Conservation (phyloP, 2,888 invertebrate genomes). For the Drosophila phalerata region DNA sequence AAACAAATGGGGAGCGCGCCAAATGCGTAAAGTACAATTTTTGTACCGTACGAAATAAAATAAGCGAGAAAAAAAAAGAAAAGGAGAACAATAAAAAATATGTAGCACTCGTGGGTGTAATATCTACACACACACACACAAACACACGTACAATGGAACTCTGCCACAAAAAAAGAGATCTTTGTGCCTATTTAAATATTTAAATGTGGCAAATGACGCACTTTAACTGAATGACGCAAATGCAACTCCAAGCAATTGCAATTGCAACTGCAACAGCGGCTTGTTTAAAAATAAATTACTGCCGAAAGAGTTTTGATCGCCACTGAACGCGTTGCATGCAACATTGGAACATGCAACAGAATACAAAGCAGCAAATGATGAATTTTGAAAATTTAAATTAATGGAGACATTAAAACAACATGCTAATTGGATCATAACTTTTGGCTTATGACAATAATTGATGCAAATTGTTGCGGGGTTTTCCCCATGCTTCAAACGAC, state of each 20-base stretch:
- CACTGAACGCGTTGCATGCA: slow-evolving; percentile 18
- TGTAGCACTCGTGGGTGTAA: slow-evolving; percentile 29
- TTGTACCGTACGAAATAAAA: slow-evolving; percentile 22
- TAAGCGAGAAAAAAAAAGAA: slow-evolving; percentile 37
- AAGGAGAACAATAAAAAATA: background rate
- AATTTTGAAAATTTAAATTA: slow-evolving; percentile 7
- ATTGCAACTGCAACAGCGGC: slow-evolving; percentile 19
- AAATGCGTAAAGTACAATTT: slow-evolving; percentile 41
- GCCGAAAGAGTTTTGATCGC: slow-evolving; percentile 56
- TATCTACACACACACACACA: slow-evolving; percentile 1
- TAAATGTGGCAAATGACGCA: slow-evolving; percentile 67
- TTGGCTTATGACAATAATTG: slow-evolving; percentile 26
- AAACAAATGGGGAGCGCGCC: slow-evolving; percentile 61
- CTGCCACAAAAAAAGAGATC: slow-evolving; percentile 13
- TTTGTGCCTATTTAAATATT: slow-evolving; percentile 27
- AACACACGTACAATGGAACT: slow-evolving; percentile 13
- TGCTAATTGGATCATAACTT: slow-evolving; percentile 24
- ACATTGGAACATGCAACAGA: background rate
- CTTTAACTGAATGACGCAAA: slow-evolving; percentile 66
- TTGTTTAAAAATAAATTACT: slow-evolving; percentile 54
- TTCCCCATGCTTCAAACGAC: slow-evolving; percentile 32
- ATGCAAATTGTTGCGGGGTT: slow-evolving; percentile 30
- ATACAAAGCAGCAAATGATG: background rate
- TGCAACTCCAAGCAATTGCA: slow-evolving; percentile 64
- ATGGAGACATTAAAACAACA: slow-evolving; percentile 9